Evolutionary conservation across 35 echinoderm and acorn worm species (phyloP).

Genomic region (Ptychodera flava): DNA sequence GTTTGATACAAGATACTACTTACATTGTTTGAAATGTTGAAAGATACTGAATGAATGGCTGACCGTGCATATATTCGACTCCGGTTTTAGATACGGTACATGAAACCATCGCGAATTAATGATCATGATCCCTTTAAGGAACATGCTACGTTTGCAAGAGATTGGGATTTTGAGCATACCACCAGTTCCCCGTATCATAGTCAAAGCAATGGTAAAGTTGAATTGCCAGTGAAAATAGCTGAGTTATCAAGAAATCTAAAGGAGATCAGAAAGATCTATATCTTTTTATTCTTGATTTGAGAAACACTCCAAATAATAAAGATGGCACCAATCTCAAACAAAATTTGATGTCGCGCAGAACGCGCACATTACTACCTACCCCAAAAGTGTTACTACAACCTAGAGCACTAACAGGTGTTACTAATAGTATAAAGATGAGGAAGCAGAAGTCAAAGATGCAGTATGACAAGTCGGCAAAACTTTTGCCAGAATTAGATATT

Average conservation of each 20-base stretch:
- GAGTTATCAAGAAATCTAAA: conserved; percentile 36
- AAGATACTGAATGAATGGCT: no score
- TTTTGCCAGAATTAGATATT: conserved; percentile 57
- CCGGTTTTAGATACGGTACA: no score
- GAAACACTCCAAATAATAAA: conserved; percentile 16
- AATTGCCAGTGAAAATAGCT: conserved; percentile 43
- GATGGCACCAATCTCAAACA: not conserved
- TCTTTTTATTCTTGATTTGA: not conserved
- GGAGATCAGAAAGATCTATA: not conserved
- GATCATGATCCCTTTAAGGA: conserved; percentile 46
- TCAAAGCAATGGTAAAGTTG: conserved; percentile 32
- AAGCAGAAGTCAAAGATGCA: conserved; percentile 59
- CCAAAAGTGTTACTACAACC: conserved; percentile 49
- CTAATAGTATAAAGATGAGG: conserved; percentile 43
- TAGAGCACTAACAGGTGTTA: conserved; percentile 31
- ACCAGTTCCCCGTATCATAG: conserved; percentile 28
- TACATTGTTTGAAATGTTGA: no score
- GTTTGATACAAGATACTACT: no score
- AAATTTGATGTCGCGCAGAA: conserved; percentile 60
- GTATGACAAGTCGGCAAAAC: conserved; percentile 55
- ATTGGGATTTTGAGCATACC: conserved; percentile 31
- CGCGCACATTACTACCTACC: conserved; percentile 38
- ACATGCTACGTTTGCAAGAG: conserved; percentile 31
- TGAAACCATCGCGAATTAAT: no score
- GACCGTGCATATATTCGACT: no score